Base-by-base conservation (phyloP, 2,888 invertebrate species). In the Zaprionus lineosus region DNA sequence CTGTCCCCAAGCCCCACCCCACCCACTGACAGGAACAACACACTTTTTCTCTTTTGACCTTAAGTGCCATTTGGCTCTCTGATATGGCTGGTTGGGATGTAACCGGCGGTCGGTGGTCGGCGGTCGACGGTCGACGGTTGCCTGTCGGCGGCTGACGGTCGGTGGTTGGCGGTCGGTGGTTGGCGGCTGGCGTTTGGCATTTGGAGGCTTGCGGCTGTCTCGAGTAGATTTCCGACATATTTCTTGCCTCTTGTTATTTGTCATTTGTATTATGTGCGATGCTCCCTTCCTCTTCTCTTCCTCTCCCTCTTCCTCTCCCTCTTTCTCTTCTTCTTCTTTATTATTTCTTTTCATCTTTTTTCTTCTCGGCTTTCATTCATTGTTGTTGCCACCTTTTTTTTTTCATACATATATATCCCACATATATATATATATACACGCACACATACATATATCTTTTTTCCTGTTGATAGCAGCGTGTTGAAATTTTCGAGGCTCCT, bases 191-290 rank as follows among this genome's bases (percentile, higher is more conserved):
- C 62, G 52, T 60, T 56, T 61, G 73, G 56, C 56, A 61, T 60
- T 70, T 66, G 66, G 47, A 36, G 61, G 60, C 68, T 73, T 55
- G 77, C 63, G 71, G 66, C 75, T 66, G 84, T 73, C 69, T 76
- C 61, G 51, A 79, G 79, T 83, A 85, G 77, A 85, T 78, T 79
- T 79, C 74, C 58, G 46, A 81, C 82, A 77, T 81, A 77, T 83
- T 83, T 83, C 62, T 76, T 68, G 64, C 67, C 68, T 64, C 79
- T 65, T 58, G 74, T 74, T 78, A 75, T 82, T 78, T 82, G 77
- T 78, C 76, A 78, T 83, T 83, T 74, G 67, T 78, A 66, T 76
- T 79, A 67, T 64, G 65, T 62, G 43, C 31, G 26, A 26, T 15
- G 15, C 31, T 37, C 39, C 29, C 28, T 40, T 41, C 18, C 12